Evolutionary conservation across 2,888 invertebrate species (phyloP).

Genomic region (Catocala fraxini): DNA sequence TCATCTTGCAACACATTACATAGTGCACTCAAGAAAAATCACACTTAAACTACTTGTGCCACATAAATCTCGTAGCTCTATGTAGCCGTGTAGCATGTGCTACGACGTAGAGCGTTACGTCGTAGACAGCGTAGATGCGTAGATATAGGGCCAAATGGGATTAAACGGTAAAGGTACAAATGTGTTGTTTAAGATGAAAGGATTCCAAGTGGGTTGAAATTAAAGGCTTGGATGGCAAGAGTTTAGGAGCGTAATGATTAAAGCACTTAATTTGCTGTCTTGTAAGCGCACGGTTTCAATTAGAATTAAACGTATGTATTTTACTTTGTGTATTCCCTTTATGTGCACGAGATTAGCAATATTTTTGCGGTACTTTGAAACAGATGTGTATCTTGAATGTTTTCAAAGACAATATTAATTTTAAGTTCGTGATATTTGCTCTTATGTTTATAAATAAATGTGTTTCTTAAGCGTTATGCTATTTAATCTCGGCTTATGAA

Average conservation of each 20-base stretch:
- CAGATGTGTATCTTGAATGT: background rate
- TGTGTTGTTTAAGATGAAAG: conserved; percentile 24
- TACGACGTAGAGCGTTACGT: conserved; percentile 47
- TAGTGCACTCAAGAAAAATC: conserved; percentile 18
- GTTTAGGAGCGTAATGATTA: conserved; percentile 26
- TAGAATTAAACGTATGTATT: conserved; percentile 22
- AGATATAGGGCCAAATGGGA: too few species aligned
- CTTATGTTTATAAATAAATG: too few species aligned
- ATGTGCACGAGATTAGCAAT: conserved; percentile 4
- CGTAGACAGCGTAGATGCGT: conserved; percentile 7
- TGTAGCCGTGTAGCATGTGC: conserved; percentile 55
- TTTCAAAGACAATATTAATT: too few species aligned
- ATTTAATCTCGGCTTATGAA: too few species aligned
- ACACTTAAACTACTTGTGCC: conserved; percentile 20
- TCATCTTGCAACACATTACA: background rate
- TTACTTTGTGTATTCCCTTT: conserved; percentile 31
- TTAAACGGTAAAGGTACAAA: too few species aligned
- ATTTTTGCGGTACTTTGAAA: conserved; percentile 6
- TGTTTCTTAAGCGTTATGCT: too few species aligned
- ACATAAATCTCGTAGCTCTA: conserved; percentile 41
- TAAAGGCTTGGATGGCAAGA: conserved; percentile 20
- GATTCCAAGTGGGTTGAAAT: conserved; percentile 17
- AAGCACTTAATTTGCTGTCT: conserved; percentile 34
- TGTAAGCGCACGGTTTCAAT: conserved; percentile 37
- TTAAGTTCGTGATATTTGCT: too few species aligned